Evolutionary conservation across 2,888 invertebrate genomes (phyloP), one percentile per base, ranked within the genome.

Genomic region (Drosophila setosimentum): DNA sequence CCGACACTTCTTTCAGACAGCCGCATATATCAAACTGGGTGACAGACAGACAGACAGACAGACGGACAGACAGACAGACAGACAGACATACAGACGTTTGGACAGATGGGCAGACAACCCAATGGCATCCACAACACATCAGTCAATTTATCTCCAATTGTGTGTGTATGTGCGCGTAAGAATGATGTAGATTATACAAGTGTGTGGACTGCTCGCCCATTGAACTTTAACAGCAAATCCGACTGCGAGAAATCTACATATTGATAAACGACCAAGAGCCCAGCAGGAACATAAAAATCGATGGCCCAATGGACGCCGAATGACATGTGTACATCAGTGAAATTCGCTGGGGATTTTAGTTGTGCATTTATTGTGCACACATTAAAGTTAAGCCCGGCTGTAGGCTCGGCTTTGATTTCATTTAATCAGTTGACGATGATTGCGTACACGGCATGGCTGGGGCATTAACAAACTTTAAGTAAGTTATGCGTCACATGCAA

Each of bases 241-340:
- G 63, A 59, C 49, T 30, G 53, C 33, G 71, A 54, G 60, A 76
- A 83, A 85, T 85, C 87, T 88, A 83, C 85, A 85, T 85, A 87
- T 88, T 87, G 85, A 86, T 87, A 86, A 86, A 87, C 86, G 87
- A 83, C 78, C 88, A 71, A 60, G 49, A 49, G 58, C 49, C 48
- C 60, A 65, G 42, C 40, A 51, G 72, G 61, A 68, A 74, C 83
- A 77, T 68, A 75, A 73, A 81, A 88, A 88, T 88, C 87, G 89
- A 85, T 87, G 79, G 49, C 57, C 59, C 35, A 16, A 49, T 40
- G 62, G 59, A 51, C 60, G 68, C 61, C 74, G 66, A 73, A 70
- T 83, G 83, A 82, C 85, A 78, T 13, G n/a, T 32, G 27, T 82
- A 73, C 77, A 65, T 27, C 24, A 37, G 42, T 21, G 35, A 35